phyloP scores from a whole-genome alignment of 92 coral and sea anemone genomes.

The Zoanthus sansibaricus region DNA sequence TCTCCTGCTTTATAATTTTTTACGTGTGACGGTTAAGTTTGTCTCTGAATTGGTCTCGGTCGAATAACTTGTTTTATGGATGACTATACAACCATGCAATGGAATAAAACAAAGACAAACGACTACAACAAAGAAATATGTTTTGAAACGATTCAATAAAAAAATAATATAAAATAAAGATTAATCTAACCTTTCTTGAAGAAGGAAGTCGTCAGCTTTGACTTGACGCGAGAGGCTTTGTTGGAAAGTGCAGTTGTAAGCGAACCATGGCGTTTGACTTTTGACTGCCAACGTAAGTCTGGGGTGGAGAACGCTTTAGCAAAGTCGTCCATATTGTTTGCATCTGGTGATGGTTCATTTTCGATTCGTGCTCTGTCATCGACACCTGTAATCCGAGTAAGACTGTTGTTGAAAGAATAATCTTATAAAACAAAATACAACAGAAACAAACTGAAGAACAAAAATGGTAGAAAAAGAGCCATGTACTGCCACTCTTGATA shows the following conservation, averaged over 20 bases:
- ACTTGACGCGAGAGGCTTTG: conserved; percentile 85
- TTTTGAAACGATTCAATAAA: too few relatives aligned
- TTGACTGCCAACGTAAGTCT: conserved; percentile 64
- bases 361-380: conserved; percentile 23
- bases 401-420: too few relatives aligned
- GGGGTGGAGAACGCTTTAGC: conserved; percentile 55
- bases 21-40: too few relatives aligned
- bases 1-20: too few relatives aligned
- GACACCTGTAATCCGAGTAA: not conserved
- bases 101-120: too few relatives aligned
- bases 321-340: conserved; percentile 57
- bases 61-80: too few relatives aligned
- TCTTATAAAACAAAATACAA: not conserved
- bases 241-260: conserved; percentile 73
- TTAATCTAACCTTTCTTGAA: conserved; percentile 74
- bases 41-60: too few relatives aligned
- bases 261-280: conserved; percentile 83
- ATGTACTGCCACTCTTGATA: not conserved
- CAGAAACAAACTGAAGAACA: not conserved
- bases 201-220: conserved; percentile 77
- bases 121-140: too few relatives aligned
- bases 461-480: too few relatives aligned
- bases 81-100: too few relatives aligned
- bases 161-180: too few relatives aligned
- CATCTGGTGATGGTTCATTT: conserved; percentile 30